Evolutionary conservation across 2,888 invertebrate genomes (phyloP).

Genomic region (Pollenia labialis): DNA sequence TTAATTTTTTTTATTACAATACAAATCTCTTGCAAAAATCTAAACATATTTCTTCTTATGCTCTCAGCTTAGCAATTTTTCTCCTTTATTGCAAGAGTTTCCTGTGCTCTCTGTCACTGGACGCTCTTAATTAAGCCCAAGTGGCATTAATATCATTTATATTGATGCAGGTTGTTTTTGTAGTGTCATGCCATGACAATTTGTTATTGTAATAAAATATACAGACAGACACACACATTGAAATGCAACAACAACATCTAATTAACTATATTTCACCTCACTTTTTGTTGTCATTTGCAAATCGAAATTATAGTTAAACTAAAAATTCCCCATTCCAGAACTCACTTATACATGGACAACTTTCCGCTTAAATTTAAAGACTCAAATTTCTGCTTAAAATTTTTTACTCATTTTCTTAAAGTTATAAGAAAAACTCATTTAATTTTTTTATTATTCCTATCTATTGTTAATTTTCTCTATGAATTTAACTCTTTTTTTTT

Average conservation of each 20-base stretch:
- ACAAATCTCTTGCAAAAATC: not conserved
- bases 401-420: too few relatives aligned
- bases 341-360: not conserved
- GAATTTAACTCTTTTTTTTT: slow-evolving; percentile 38
- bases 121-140: slow-evolving; percentile 27
- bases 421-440: not conserved
- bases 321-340: not conserved
- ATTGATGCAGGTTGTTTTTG: slow-evolving; percentile 67
- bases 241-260: slow-evolving; percentile 23
- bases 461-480: slow-evolving; percentile 18
- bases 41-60: not conserved
- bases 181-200: slow-evolving; percentile 1
- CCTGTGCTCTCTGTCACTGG: slow-evolving; percentile 11
- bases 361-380: not conserved
- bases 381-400: not conserved
- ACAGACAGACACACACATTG: not conserved
- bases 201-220: not conserved
- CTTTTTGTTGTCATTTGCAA: not conserved
- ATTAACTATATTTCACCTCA: slow-evolving; percentile 25
- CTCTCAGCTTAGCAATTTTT: not conserved
- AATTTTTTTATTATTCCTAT: not conserved
- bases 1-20: too few relatives aligned
- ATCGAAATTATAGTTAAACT: not conserved
- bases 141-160: slow-evolving; percentile 60
- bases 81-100: not conserved